Evolutionary conservation across 2,888 invertebrate species (phyloP), one percentile per base, ranked within the genome.

Genomic region (Drosophila eohydei): DNA sequence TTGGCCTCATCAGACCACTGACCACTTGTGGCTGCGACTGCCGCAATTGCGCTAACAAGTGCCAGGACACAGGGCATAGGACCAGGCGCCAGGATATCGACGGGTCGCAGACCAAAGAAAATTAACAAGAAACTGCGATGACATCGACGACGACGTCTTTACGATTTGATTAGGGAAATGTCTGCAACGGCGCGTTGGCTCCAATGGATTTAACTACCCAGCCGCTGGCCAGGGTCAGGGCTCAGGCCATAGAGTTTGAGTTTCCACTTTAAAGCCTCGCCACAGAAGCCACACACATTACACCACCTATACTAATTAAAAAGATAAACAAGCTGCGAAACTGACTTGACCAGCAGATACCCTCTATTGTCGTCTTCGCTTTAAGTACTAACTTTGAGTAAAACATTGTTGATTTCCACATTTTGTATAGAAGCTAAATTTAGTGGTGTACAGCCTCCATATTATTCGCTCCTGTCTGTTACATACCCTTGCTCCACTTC

Each of bases 131-230:
- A 90, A 86, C 78, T 81, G 89, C 73, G 61, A 75, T 71, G 78
- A 78, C 78, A 68, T 57, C 86, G 73, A 51, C 76, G 80, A 40
- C 40, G 54, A 86, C 89, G 68, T 64, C 73, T 73, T 70, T 71
- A 73, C 84, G 78, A 85, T 85, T 90, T 83, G 85, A 85, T 85
- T 85, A 89, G 89, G 85, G 83, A 84, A 84, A 88, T 88, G 90
- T 88, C 89, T 89, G 90, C 77, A 60, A 71, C 71, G 54, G 11
- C 28, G 61, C 66, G 71, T 48, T 40, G 28, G 14, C 66, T 70
- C 71, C 66, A 70, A 46, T 66, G 66, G 38, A 46, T 40, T 52
- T 34, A n/a, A 44, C 46, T 43, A 28, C 44, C 54, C 46, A 51
- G 38, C 21, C 58, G 44, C 52, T 34, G 43, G 8, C 59, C 9